A percentile compares a stretch with the other conserved stretches of the same genome.
Evolutionary conservation across 2,888 invertebrate species (phyloP).

Genomic region (Tenodera sinensis): DNA sequence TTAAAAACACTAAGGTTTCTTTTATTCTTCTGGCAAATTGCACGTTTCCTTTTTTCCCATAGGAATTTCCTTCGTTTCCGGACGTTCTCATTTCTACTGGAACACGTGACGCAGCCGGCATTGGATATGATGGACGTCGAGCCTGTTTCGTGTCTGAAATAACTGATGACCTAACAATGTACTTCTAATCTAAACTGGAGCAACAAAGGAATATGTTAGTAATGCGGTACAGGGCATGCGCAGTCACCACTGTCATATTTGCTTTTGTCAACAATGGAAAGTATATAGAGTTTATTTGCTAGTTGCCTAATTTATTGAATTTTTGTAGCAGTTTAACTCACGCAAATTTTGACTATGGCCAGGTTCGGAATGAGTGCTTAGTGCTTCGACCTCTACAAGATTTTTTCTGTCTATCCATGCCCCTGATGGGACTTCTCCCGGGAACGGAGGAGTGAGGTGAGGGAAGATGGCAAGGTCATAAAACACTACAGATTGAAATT

Average conservation of each 20-base stretch:
- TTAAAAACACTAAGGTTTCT: neutral
- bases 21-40: neutral
- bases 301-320: too few relatives aligned
- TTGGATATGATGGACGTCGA: neutral
- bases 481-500: too few relatives aligned
- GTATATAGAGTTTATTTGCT: too few relatives aligned
- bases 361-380: too few relatives aligned
- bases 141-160: neutral
- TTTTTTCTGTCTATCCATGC: too few relatives aligned
- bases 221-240: neutral
- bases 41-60: neutral
- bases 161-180: neutral
- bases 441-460: too few relatives aligned
- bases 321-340: too few relatives aligned
- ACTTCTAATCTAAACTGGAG: neutral
- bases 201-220: neutral
- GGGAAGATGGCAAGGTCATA: too few relatives aligned
- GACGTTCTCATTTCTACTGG: neutral
- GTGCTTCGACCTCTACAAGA: too few relatives aligned
- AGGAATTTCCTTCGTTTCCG: neutral
- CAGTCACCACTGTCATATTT: neutral
- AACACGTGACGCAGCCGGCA: neutral
- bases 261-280: neutral
- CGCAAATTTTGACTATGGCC: too few relatives aligned
- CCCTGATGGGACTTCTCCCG: too few relatives aligned